Evolutionary conservation across 1,140 invertebrate species (phyloP), one percentile per base, ranked within the genome.

Genomic region (Dendrolimus punctatus): DNA sequence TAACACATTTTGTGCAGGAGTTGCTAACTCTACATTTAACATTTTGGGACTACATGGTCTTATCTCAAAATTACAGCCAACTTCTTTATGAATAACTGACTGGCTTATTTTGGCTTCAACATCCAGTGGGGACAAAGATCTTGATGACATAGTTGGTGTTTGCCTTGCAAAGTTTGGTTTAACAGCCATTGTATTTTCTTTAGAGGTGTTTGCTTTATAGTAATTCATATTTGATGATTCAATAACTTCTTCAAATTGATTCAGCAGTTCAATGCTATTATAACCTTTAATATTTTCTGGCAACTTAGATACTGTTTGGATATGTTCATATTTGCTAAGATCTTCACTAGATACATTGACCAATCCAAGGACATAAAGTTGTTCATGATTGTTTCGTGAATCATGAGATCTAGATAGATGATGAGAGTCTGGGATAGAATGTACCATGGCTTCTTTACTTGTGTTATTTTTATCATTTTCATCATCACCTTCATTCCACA

Each of bases 31-130:
- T 46, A 78, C 81, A 75, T 82, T 84, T 55, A 86, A 62, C 74
- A 84, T 80, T 72, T 80, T 73, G 39, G 87, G 87, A 71, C 85
- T 88, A 59, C 82, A 87, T 39, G 85, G 87, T 59, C 82, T 86
- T 56, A 88, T 87, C 79, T 88, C 87, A 78, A 88, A 88, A 67
- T 88, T 88, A 65, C 85, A 88, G 10, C 85, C 78, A 46, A 87
- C 87, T 64, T 88, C 87, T 71, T 88, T 88, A 53, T 87, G 86
- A 60, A 88, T 88, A 10, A 88, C 76, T 40, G 87, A 88, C 58
- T 88, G 87, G 64, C 82, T 88, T 58, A 88, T 88, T 75, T 88
- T 88, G 43, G 85, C 77, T 71, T 88, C 87, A 36, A 88, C 85
- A 76, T 88, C 87, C 52, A 88, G 67, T 40, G 84, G 84, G 51